Conservation (phyloP, 2,113 vertebrate species). For the Oreochromis niloticus region DNA sequence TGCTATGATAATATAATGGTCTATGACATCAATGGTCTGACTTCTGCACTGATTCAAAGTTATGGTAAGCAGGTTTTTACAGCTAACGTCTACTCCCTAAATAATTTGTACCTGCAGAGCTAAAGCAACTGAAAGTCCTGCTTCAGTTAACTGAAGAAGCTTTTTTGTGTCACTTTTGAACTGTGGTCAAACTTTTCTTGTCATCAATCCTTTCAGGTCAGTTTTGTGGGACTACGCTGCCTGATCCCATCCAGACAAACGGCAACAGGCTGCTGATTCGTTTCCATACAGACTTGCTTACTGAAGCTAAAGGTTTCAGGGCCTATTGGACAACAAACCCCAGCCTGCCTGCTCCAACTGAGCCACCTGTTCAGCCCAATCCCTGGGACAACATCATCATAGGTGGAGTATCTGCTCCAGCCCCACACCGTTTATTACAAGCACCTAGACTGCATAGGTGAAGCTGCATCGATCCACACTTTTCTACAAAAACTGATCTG, state of each 20-base stretch:
- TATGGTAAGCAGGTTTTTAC: constrained; percentile 40
- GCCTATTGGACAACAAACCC: constrained; percentile 70
- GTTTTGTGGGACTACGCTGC: constrained; percentile 67
- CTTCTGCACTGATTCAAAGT: constrained; percentile 12
- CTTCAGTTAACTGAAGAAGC: background rate
- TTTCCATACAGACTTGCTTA: constrained; percentile 67
- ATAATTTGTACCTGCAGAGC: background rate
- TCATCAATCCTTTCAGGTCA: constrained; percentile 55
- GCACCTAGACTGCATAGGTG: background rate
- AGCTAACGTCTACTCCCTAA: background rate
- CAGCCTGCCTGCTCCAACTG: constrained; percentile 60
- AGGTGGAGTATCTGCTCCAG: constrained; percentile 41
- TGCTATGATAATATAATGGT: constrained; percentile 62
- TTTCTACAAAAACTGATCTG: background rate
- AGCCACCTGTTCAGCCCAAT: constrained; percentile 61
- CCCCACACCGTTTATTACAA: background rate
- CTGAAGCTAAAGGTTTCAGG: constrained; percentile 71
- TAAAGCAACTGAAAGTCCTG: background rate
- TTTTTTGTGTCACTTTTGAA: background rate
- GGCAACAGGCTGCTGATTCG: constrained; percentile 63
- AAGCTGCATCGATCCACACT: background rate
- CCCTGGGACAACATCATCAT: constrained; percentile 72
- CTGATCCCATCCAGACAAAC: constrained; percentile 41
- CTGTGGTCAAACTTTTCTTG: background rate
- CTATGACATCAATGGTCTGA: constrained; percentile 43